A percentile compares a stretch with the other conserved stretches of the same genome.
These are phyloP conservation scores for Rhizomys pruinosus DNA, from an alignment of 2,113 vertebrate species.

Conservation along the genomic window DNA sequence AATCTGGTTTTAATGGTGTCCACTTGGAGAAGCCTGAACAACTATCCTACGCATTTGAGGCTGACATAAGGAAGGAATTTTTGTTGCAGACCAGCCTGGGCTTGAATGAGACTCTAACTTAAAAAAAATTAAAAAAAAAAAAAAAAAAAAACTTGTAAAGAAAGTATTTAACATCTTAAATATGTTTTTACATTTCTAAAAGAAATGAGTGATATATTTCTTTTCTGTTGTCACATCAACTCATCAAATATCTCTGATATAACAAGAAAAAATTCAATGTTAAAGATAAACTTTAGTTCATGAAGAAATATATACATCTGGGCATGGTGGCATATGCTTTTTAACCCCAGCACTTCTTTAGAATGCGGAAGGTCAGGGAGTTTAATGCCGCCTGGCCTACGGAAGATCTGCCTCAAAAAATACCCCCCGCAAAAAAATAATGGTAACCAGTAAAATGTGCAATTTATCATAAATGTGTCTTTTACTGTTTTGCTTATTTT, in stretches of 20 bases:
- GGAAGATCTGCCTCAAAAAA: background rate
- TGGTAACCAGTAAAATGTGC: background rate
- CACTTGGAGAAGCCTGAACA: too few relatives aligned
- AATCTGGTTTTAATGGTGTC: too few relatives aligned
- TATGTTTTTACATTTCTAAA: background rate
- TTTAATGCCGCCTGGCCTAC: background rate
- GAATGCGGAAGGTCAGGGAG: background rate
- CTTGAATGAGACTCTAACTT: too few relatives aligned
- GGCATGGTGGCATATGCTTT: background rate
- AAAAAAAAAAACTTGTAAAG: too few relatives aligned
- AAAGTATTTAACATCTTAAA: background rate
- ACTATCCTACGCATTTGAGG: too few relatives aligned
- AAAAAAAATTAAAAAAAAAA: too few relatives aligned
- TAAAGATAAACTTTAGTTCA: conserved; percentile 3
- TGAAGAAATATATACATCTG: background rate
- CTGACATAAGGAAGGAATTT: too few relatives aligned
- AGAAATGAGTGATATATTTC: conserved; percentile 10
- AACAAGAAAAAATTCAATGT: background rate
- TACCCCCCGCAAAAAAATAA: background rate
- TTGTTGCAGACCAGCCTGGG: too few relatives aligned
- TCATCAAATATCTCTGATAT: background rate
- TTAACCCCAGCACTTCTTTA: background rate
- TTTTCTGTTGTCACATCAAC: background rate
- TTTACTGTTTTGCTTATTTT: conserved; percentile 37
- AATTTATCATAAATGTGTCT: background rate